Percentiles rank a stretch among this genome's conserved stretches.
These are phyloP conservation scores for Zaprionus taronus DNA, from an alignment of 1,140 invertebrate genomes.

Conservation along the genomic window DNA sequence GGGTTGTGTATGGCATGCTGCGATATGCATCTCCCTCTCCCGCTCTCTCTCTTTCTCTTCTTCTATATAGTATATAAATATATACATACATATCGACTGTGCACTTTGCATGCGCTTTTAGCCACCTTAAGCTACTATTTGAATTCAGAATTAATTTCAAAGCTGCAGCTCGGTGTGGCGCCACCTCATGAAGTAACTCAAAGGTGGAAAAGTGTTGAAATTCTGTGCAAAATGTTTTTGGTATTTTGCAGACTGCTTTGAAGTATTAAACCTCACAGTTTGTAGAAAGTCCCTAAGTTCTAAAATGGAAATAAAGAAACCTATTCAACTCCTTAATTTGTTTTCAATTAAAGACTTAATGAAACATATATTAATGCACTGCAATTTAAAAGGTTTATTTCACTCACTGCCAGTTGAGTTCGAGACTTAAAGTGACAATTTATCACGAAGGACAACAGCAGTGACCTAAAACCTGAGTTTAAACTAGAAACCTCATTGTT, in stretches of 20 bases:
- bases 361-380: neutral
- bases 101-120: slow-evolving; percentile 47
- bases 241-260: neutral
- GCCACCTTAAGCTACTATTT: slow-evolving; percentile 29
- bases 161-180: slow-evolving; percentile 20
- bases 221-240: slow-evolving; percentile 25
- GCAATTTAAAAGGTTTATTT: neutral
- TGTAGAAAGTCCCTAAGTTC: neutral
- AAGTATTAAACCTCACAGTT: neutral
- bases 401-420: neutral
- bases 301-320: neutral
- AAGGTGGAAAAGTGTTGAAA: slow-evolving; percentile 12
- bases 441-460: neutral
- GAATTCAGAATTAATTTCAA: slow-evolving; percentile 30
- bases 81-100: slow-evolving; percentile 14
- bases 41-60: neutral
- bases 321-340: neutral
- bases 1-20: neutral
- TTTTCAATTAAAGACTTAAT: neutral
- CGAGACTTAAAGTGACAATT: neutral
- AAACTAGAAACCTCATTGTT: neutral
- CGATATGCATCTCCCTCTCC: neutral
- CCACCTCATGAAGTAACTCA: neutral
- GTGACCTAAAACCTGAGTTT: neutral
- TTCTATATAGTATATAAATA: neutral